These are phyloP conservation scores for Odocoileus virginianus DNA, from an alignment of 2,113 vertebrate species.

Conservation along the genomic window DNA sequence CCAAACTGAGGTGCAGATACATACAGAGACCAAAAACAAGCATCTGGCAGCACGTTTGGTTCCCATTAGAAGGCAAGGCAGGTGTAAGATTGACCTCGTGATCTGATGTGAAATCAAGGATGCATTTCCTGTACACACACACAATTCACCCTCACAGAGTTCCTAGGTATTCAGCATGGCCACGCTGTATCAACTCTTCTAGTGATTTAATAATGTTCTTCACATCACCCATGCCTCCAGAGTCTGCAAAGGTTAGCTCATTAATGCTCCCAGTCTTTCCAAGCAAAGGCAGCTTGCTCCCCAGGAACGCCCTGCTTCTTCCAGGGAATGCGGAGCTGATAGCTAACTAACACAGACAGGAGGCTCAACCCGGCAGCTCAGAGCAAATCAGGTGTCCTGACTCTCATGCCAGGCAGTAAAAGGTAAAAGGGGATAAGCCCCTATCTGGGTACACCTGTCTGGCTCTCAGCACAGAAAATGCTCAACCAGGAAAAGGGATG, in stretches of 20 bases:
- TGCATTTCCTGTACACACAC: conserved; percentile 37
- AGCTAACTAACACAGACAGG: neutral
- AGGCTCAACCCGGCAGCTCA: neutral
- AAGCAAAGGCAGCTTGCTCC: neutral
- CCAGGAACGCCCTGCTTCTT: neutral
- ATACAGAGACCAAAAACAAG: neutral
- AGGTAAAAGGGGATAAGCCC: neutral
- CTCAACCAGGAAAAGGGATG: neutral
- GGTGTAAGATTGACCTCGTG: neutral
- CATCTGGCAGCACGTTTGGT: neutral
- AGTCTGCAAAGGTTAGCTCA: neutral
- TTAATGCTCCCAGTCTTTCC: neutral
- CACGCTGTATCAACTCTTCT: neutral
- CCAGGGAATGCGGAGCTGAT: neutral
- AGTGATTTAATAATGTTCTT: neutral
- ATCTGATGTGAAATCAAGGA: conserved; percentile 18
- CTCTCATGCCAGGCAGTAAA: neutral
- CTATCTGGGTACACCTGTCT: neutral
- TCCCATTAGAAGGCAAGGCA: neutral
- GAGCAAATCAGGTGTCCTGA: neutral
- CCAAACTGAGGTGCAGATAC: neutral
- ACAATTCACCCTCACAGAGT: neutral
- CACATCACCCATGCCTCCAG: neutral
- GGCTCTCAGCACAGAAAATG: neutral
- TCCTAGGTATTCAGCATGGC: neutral